Evolutionary conservation across 2,888 invertebrate species (phyloP).

Genomic region (Pandemis cinnamomeana): DNA sequence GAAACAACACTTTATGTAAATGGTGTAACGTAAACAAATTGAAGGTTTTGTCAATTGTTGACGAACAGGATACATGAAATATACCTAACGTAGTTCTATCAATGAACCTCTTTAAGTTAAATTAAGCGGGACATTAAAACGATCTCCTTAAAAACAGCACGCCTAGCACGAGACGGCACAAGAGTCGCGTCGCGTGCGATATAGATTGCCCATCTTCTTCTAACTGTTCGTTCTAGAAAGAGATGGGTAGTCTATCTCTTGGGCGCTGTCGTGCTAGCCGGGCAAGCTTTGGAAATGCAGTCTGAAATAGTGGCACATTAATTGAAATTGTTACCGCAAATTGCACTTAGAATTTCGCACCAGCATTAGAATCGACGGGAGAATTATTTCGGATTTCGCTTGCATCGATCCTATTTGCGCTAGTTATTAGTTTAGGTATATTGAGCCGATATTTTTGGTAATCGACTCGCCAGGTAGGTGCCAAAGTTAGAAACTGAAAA

Average conservation of each 20-base stretch:
- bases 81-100: background rate
- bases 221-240: no score
- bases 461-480: no score
- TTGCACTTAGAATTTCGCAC: slow-evolving; percentile 19
- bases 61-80: background rate
- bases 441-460: no score
- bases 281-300: background rate
- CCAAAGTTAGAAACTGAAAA: no score
- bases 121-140: background rate
- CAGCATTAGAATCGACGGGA: slow-evolving; percentile 6
- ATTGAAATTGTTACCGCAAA: slow-evolving; percentile 18
- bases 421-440: no score
- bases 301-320: slow-evolving; percentile 26
- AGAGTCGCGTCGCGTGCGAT: no score
- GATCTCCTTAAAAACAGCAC: background rate
- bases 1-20: no score
- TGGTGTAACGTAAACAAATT: no score
- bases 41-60: background rate
- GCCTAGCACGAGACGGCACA: no score
- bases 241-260: no score
- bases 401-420: background rate
- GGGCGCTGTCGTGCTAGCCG: no score
- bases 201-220: no score
- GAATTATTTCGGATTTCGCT: slow-evolving; percentile 15
- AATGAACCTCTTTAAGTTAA: background rate